Percentiles rank a stretch among this genome's conserved stretches.
These are phyloP conservation scores for Nephila pilipes DNA, from an alignment of 1,140 invertebrate genomes.

Conservation along the genomic window DNA sequence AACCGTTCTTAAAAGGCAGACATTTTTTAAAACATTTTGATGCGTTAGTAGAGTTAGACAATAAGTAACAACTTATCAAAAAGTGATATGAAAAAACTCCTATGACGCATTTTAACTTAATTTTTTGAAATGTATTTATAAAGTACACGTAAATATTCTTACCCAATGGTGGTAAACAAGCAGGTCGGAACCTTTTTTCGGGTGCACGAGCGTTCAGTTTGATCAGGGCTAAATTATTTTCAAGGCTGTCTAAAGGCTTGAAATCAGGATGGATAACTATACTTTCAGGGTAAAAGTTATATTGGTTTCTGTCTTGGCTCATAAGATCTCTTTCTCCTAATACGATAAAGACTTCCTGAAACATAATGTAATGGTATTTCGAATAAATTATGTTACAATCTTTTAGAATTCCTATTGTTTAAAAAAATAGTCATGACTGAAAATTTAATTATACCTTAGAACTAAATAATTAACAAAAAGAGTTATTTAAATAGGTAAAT, in stretches of 20 bases:
- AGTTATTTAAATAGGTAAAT: too few relatives aligned
- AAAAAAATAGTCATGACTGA: too few relatives aligned
- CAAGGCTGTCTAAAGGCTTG: not conserved
- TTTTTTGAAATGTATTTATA: too few relatives aligned
- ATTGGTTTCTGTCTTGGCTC: slow-evolving; percentile 3
- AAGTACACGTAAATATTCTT: not conserved
- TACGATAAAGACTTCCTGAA: slow-evolving; percentile 50
- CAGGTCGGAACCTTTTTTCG: slow-evolving; percentile 46
- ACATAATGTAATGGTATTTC: not conserved
- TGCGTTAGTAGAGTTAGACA: too few relatives aligned
- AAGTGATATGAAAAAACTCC: too few relatives aligned
- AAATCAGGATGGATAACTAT: slow-evolving; percentile 43
- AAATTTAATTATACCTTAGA: too few relatives aligned
- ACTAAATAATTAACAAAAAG: too few relatives aligned
- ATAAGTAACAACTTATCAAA: too few relatives aligned
- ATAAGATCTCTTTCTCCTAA: slow-evolving; percentile 51
- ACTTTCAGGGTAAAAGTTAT: slow-evolving; percentile 50
- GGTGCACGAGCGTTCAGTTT: slow-evolving; percentile 52
- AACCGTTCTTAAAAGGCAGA: too few relatives aligned
- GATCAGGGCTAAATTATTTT: slow-evolving; percentile 52
- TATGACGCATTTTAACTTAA: too few relatives aligned
- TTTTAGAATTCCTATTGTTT: too few relatives aligned
- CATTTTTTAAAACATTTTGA: too few relatives aligned
- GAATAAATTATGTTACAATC: not conserved
- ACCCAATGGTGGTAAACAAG: slow-evolving; percentile 60